A percentile compares a stretch with the other conserved stretches of the same genome.
Evolutionary conservation across 2,888 invertebrate species (phyloP).

Genomic region (Trichopria drosophilae): DNA sequence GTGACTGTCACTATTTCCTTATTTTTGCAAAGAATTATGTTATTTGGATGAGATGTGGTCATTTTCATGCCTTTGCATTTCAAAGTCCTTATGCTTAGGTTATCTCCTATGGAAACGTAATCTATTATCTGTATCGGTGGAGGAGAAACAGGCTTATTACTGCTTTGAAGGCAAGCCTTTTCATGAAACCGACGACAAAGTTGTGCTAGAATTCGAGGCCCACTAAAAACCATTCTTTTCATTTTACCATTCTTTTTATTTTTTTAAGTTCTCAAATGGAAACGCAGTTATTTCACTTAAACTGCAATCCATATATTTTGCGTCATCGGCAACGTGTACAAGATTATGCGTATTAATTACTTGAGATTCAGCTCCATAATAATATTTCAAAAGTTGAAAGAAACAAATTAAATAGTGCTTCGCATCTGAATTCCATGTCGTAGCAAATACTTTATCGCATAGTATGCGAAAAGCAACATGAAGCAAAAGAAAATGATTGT

Average conservation of each 20-base stretch:
- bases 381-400: constrained; percentile 33
- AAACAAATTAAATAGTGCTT: constrained; percentile 35
- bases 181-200: constrained; percentile 13
- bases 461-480: constrained; percentile 27
- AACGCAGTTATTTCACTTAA: constrained; percentile 13
- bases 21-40: not conserved
- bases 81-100: not conserved
- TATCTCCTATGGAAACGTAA: not conserved
- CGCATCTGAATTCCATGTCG: constrained; percentile 19
- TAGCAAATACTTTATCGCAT: constrained; percentile 4
- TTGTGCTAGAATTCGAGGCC: constrained; percentile 7
- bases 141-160: not conserved
- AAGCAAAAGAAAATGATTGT: constrained; percentile 31
- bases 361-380: constrained; percentile 35
- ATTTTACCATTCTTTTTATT: constrained; percentile 10
- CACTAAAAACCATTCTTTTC: constrained; percentile 9
- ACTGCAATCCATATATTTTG: constrained; percentile 5
- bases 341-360: constrained; percentile 44
- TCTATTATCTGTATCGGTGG: not conserved
- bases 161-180: not conserved
- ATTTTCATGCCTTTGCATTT: not conserved
- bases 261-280: constrained; percentile 14
- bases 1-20: not conserved
- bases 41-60: not conserved
- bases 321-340: constrained; percentile 43